A percentile compares a stretch with the other conserved stretches of the same genome.
Conservation (phyloP, 2,113 vertebrate species). For the Colinus virginianus region DNA sequence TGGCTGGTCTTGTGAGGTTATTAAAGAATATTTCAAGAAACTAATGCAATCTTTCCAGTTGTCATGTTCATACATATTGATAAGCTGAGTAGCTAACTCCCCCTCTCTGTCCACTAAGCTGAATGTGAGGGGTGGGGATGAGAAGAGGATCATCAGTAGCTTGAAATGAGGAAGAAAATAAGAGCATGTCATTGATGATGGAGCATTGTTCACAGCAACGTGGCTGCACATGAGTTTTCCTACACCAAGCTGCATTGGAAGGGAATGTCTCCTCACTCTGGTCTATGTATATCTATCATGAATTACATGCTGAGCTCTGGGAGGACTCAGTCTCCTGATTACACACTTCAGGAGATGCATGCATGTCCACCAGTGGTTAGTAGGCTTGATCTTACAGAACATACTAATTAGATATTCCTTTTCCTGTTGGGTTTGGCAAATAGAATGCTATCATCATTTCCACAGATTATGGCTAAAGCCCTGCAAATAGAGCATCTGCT, state of each 20-base stretch:
- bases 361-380: background rate
- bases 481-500: conserved; percentile 38
- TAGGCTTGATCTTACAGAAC: background rate
- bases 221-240: background rate
- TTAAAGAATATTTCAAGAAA: background rate
- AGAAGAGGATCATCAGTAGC: background rate
- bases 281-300: fast-evolving
- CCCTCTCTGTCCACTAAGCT: background rate
- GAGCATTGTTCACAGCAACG: background rate
- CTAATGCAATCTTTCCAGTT: background rate
- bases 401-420: background rate
- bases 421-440: conserved; percentile 10
- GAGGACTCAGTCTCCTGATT: background rate
- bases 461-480: background rate
- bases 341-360: background rate
- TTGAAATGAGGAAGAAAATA: background rate
- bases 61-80: background rate
- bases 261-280: background rate
- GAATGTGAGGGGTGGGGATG: background rate
- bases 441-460: background rate
- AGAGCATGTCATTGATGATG: background rate
- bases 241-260: background rate
- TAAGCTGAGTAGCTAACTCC: background rate
- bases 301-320: background rate
- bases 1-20: background rate